Evolutionary conservation across 2,797 vertebrate species (phyloP), one percentile per base, ranked within the genome.

Genomic region (Rhynchonycteris naso): DNA sequence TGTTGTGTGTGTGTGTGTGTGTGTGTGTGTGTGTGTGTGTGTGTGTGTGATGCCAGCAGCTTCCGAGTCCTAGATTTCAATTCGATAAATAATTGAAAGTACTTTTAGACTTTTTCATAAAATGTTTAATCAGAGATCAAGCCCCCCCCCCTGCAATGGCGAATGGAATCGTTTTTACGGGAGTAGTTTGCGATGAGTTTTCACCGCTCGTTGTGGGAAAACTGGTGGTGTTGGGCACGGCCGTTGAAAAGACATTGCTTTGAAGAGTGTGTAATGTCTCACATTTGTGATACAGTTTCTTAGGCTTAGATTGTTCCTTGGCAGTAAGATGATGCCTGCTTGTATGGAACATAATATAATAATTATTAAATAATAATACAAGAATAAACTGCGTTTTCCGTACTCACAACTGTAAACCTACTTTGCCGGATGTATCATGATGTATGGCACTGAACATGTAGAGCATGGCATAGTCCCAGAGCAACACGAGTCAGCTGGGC

Each of bases 61-160:
- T 98, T 98, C 96, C 95, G 98, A 98, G 93, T 94, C 97, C 92
- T 92, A 88, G 95, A 97, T 98, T 98, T 98, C 97, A 98, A 98
- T 98, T 98, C 83, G 93, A 98, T 98, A 98, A 98, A 98, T 98
- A 98, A 98, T 98, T 98, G 98, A 98, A 98, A 98, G 96, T 96
- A 98, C 96, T 98, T 98, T 98, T 97, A 98, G 97, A 97, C 97
- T 98, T 98, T 98, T 98, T 97, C 95, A 98, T 98, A 98, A 98
- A 98, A 98, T 98, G 98, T 98, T 98, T 98, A 98, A 98, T 98
- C 98, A 98, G 98, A 98, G 97, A 98, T 98, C 98, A 98, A 97
- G 96, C 96, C 94, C 97, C 92, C 93, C 83, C 98, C 97, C 95
- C 95, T 95, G 94, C 92, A 97, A 96, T 97, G 83, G 97, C 98